These are phyloP conservation scores for Poecilia latipinna DNA, from an alignment of 2,113 vertebrate species.

Conservation along the genomic window DNA sequence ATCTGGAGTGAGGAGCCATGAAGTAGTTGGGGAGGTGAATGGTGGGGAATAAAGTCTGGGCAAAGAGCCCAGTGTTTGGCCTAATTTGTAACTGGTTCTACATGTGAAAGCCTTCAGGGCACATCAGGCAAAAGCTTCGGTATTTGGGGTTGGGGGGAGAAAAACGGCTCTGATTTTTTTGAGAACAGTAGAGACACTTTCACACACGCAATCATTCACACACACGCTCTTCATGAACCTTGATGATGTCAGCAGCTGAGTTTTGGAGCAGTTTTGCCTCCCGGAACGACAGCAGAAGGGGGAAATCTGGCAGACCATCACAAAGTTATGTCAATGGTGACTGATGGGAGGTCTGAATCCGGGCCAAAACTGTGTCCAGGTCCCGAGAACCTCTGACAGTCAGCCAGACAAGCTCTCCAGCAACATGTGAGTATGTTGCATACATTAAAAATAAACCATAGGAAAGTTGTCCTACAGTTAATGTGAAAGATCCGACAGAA, in stretches of 20 bases:
- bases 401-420: slow-evolving; percentile 39
- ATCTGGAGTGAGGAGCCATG: slow-evolving; percentile 24
- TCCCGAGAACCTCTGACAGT: slow-evolving; percentile 50
- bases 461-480: slow-evolving; percentile 57
- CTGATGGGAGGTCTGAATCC: slow-evolving; percentile 63
- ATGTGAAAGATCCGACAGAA: slow-evolving; percentile 54
- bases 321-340: slow-evolving; percentile 63
- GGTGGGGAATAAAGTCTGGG: slow-evolving; percentile 57
- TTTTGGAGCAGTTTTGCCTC: slow-evolving; percentile 46
- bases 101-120: slow-evolving; percentile 74
- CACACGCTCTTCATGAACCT: slow-evolving; percentile 32
- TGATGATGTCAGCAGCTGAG: slow-evolving; percentile 52
- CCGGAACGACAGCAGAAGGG: slow-evolving; percentile 55
- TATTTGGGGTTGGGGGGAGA: slow-evolving; percentile 29
- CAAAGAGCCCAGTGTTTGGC: slow-evolving; percentile 66
- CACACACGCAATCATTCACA: slow-evolving; percentile 6
- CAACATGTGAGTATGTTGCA: slow-evolving; percentile 68
- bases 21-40: slow-evolving; percentile 25
- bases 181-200: slow-evolving; percentile 49
- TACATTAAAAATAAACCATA: slow-evolving; percentile 67
- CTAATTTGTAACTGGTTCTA: slow-evolving; percentile 51
- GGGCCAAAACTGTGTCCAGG: slow-evolving; percentile 53
- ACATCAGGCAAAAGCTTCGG: slow-evolving; percentile 64
- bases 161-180: slow-evolving; percentile 52
- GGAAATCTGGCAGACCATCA: slow-evolving; percentile 73